These are phyloP conservation scores for Thinocorus orbignyianus DNA, from an alignment of 2,113 vertebrate genomes.

Conservation along the genomic window DNA sequence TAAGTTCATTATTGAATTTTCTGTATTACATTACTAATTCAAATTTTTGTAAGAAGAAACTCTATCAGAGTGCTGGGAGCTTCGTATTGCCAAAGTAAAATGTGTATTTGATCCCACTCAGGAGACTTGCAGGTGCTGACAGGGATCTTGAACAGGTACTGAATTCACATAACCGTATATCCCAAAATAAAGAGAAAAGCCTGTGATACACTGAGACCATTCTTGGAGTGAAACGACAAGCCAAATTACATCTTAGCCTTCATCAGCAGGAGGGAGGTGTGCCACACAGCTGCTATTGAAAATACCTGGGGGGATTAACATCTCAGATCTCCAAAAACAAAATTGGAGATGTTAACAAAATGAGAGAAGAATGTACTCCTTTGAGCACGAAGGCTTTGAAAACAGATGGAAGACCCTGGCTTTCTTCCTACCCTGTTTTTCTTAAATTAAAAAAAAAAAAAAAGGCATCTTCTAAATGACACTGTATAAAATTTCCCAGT, in stretches of 20 bases:
- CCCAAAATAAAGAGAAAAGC: background rate
- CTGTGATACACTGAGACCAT: background rate
- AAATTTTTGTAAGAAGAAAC: conserved; percentile 17
- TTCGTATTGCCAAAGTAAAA: conserved; percentile 9
- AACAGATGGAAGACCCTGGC: background rate
- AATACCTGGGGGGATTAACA: background rate
- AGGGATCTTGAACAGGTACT: background rate
- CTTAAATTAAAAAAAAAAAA: background rate
- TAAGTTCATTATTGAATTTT: background rate
- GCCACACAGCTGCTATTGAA: background rate
- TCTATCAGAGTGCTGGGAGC: background rate
- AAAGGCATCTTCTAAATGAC: background rate
- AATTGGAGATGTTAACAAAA: background rate
- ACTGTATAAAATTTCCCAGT: background rate
- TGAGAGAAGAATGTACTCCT: background rate
- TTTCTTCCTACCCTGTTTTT: background rate
- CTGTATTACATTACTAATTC: background rate
- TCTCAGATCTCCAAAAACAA: background rate
- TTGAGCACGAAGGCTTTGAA: background rate
- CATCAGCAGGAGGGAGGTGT: background rate
- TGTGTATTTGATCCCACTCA: conserved; percentile 1
- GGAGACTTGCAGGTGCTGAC: background rate
- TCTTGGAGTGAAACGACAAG: background rate
- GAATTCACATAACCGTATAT: background rate
- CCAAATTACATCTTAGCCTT: background rate